phyloP scores from a whole-genome alignment of 2,113 vertebrate species.

The Catharus bicknelli region DNA sequence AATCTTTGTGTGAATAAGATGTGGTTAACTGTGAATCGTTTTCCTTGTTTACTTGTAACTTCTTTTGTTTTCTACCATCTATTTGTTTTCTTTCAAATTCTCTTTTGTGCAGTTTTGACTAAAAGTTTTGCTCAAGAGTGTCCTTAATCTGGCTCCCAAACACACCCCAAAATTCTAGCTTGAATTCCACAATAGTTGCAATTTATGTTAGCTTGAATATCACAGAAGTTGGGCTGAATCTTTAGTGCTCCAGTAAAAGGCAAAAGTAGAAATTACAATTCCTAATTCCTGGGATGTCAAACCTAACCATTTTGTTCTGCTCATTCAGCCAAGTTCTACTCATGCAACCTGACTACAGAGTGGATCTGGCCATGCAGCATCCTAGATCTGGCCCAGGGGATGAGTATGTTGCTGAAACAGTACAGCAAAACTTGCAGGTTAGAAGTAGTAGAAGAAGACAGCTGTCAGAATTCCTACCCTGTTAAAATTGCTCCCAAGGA shows the following conservation, averaged over 20 bases:
- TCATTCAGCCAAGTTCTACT: constrained; percentile 28
- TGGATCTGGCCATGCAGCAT: not conserved
- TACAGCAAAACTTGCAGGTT: not conserved
- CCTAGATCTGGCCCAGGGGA: not conserved
- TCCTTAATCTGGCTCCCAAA: not conserved
- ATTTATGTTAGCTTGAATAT: constrained; percentile 2
- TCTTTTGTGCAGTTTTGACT: not conserved
- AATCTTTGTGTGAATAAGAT: not conserved
- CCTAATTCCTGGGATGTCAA: not conserved
- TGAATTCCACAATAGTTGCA: not conserved
- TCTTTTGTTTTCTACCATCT: not conserved
- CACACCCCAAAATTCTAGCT: not conserved
- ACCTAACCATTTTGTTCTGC: constrained; percentile 30
- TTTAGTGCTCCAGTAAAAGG: constrained; percentile 3
- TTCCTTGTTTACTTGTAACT: not conserved
- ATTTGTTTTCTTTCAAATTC: not conserved
- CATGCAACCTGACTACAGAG: not conserved
- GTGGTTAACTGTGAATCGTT: not conserved
- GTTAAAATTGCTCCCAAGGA: not conserved
- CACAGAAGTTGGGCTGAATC: not conserved
- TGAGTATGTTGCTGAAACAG: not conserved
- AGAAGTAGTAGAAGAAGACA: not conserved
- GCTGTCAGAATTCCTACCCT: not conserved
- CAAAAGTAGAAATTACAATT: constrained; percentile 24
- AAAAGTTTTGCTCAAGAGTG: not conserved